phyloP scores from a whole-genome alignment of 1,140 invertebrate genomes.

The Eurytemora carolleeae region DNA sequence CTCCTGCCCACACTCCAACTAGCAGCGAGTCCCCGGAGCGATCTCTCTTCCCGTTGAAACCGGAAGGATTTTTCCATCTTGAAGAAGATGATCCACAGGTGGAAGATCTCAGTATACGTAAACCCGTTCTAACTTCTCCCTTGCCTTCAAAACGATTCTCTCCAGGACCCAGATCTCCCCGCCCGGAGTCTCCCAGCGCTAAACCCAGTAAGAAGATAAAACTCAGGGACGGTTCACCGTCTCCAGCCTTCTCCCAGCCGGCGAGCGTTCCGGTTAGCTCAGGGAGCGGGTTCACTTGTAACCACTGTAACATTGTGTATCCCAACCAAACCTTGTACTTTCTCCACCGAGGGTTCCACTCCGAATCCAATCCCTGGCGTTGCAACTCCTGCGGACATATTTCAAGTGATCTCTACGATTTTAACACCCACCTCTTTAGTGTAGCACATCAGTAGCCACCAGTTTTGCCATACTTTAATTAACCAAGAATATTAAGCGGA shows the following conservation, averaged over 20 bases:
- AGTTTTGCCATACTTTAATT: too few relatives aligned
- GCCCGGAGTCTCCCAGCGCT: not conserved
- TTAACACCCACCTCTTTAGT: constrained; percentile 83
- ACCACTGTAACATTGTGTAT: constrained; percentile 79
- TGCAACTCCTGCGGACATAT: constrained; percentile 90
- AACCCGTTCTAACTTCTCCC: not conserved
- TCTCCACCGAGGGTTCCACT: constrained; percentile 90
- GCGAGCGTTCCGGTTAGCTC: constrained; percentile 14
- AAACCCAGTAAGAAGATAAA: not conserved
- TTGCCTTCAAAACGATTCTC: not conserved
- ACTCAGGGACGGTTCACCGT: not conserved
- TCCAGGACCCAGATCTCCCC: not conserved
- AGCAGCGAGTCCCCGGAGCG: constrained; percentile 1
- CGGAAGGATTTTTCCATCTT: not conserved
- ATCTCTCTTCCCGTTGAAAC: not conserved
- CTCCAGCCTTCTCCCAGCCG: not conserved
- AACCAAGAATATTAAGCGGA: too few relatives aligned
- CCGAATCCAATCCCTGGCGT: constrained; percentile 87
- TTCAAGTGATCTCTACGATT: constrained; percentile 81
- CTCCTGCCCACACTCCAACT: not conserved
- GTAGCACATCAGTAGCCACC: constrained; percentile 70
- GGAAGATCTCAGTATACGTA: not conserved
- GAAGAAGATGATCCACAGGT: not conserved
- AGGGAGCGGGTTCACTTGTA: constrained; percentile 29
- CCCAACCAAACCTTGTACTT: constrained; percentile 87